phyloP scores from a whole-genome alignment of 37 sponge, comb jelly and placozoan species.

The Chondrosia reniformis region DNA sequence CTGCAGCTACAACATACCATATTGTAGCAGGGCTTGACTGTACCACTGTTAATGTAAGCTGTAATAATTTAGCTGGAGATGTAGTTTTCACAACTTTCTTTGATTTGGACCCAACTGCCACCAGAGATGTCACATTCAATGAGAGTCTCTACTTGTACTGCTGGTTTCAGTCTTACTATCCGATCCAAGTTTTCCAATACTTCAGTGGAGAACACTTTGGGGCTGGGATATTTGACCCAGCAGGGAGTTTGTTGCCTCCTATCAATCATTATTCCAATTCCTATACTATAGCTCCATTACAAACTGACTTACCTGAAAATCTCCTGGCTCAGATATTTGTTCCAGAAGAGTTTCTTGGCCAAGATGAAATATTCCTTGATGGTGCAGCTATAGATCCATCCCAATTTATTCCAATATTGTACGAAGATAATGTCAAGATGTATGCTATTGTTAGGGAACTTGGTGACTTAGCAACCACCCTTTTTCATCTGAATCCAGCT shows the following conservation, averaged over 20 bases:
- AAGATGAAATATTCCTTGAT: neutral
- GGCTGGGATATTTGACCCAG: neutral
- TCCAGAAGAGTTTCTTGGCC: neutral
- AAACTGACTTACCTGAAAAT: neutral
- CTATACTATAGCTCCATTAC: neutral
- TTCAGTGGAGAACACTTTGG: neutral
- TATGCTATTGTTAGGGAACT: neutral
- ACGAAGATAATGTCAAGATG: neutral
- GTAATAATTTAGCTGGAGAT: neutral
- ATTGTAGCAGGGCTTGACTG: slow-evolving; percentile 3
- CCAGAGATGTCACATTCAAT: too few relatives aligned
- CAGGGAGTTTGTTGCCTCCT: neutral
- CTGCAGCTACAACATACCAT: neutral
- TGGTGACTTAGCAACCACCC: neutral
- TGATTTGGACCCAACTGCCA: neutral
- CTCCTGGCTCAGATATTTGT: neutral
- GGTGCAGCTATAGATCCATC: neutral
- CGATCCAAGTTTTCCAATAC: neutral
- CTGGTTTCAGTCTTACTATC: slow-evolving; percentile 17
- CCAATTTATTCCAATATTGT: neutral
- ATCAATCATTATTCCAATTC: slow-evolving; percentile 18
- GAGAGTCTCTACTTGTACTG: too few relatives aligned
- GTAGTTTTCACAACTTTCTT: neutral
- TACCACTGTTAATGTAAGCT: slow-evolving; percentile 6
- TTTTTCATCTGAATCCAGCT: neutral